Percentiles rank a stretch among this genome's conserved stretches.
Evolutionary conservation across 2,888 invertebrate species (phyloP).

Genomic region (Quadroppia sp.): DNA sequence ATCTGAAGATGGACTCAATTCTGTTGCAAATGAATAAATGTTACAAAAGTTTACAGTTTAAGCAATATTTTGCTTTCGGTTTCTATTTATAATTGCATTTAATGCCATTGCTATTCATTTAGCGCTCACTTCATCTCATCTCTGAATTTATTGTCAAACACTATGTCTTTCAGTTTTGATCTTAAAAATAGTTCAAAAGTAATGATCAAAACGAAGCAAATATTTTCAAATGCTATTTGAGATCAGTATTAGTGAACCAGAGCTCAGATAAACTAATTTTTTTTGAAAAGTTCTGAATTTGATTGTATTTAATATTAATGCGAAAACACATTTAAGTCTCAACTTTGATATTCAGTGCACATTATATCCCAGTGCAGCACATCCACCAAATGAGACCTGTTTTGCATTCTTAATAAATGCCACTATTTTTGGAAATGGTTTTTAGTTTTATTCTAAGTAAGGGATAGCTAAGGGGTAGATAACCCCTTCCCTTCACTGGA

Average conservation of each 20-base stretch:
- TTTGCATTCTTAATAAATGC: no score
- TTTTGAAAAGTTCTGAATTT: background rate
- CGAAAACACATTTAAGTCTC: background rate
- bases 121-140: background rate
- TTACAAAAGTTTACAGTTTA: background rate
- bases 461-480: no score
- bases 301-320: background rate
- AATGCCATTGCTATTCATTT: background rate
- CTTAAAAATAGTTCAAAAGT: background rate
- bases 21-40: background rate
- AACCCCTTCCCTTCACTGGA: no score
- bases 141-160: background rate
- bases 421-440: no score
- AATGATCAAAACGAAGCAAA: no score
- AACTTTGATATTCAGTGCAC: background rate
- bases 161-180: background rate
- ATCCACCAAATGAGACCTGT: no score
- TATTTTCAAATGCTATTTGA: background rate
- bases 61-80: background rate
- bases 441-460: no score
- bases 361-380: no score
- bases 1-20: slow-evolving; percentile 10
- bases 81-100: slow-evolving; percentile 4
- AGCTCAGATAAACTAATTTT: background rate
- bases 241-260: background rate